These are phyloP conservation scores for Drosophila greeni DNA, from an alignment of 2,888 invertebrate genomes.

Conservation along the genomic window DNA sequence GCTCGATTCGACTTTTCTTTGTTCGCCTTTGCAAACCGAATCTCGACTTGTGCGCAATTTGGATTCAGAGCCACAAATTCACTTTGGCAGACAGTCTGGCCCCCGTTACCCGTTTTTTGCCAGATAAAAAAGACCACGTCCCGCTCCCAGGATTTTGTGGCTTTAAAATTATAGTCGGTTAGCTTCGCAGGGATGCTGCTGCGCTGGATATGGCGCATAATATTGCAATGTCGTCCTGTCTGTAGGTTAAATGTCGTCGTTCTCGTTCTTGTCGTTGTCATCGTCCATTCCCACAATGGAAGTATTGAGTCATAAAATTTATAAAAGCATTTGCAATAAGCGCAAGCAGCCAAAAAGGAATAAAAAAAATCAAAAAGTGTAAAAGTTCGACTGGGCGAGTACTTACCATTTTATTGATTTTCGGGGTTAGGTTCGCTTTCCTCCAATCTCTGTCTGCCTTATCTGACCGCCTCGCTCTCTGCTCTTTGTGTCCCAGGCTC, in stretches of 20 bases:
- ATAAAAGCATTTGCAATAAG: conserved; percentile 66
- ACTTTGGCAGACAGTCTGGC: conserved; percentile 29
- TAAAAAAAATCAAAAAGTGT: neutral
- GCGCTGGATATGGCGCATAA: conserved; percentile 44
- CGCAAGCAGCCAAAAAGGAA: conserved; percentile 50
- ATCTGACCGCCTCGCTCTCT: conserved; percentile 11
- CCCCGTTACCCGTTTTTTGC: neutral
- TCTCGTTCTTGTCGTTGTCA: conserved; percentile 27
- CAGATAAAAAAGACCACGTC: conserved; percentile 7
- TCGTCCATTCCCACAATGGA: conserved; percentile 49
- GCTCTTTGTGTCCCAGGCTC: neutral
- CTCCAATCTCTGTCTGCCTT: conserved; percentile 11
- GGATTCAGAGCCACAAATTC: conserved; percentile 53
- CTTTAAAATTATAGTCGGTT: conserved; percentile 67
- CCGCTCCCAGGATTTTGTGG: conserved; percentile 44
- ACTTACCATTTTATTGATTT: conserved; percentile 69
- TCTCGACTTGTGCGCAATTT: conserved; percentile 61
- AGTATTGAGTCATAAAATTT: conserved; percentile 68
- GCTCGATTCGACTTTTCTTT: conserved; percentile 35
- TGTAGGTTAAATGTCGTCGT: conserved; percentile 60
- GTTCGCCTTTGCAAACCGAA: conserved; percentile 48
- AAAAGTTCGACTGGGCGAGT: conserved; percentile 45
- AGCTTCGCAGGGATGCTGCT: conserved; percentile 50
- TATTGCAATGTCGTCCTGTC: conserved; percentile 43
- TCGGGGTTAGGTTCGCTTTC: conserved; percentile 30